Base-by-base conservation (phyloP, 2,113 vertebrate genomes). In the Salvelinus alpinus region DNA sequence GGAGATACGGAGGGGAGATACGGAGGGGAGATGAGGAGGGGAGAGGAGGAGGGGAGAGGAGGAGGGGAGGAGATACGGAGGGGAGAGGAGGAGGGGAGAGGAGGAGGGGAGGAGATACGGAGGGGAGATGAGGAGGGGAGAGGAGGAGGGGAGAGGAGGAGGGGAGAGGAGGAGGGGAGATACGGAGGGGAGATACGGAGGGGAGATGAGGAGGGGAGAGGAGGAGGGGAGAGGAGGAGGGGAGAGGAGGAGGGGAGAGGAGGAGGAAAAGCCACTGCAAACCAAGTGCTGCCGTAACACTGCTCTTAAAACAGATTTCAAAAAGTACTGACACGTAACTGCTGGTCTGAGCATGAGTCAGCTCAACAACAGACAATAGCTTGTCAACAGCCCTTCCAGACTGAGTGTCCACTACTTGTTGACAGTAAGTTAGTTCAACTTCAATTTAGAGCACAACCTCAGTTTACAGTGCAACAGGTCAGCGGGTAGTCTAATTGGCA, bases 241-340 rank as follows among this genome's bases (percentile, higher is more conserved):
- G 1, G 25, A 25, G 25, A 2, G 25, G 1, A 25, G 25, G 25
- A 27, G 27, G 4, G 4, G 4, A 79, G 84, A 80, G 76, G 80
- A 72, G 71, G 77, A 83, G 77, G 82, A 86, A 2, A 84, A 80
- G 72, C 79, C 85, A 86, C 91, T 90, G 90, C 91, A 92, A 90
- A 91, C 91, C 83, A 70, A 89, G 82, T 70, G 76, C 7, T 8
- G 34, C 34, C 34, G 5, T 38, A 1, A 38, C 34, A 8, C 34
- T 38, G 34, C 31, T 34, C 31, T 34, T 34, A 34, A 34, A 34
- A 38, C 34, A 38, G 34, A 7, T 38, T 9, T 9, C 7, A 38
- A 9, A 9, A 8, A 2, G 1, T 8, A 7, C 34, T 38, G 34
- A 38, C 34, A 38, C 7, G 8, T 12, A 0, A 59, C 57, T 20